Base-by-base conservation (phyloP, 2,113 vertebrate genomes). In the Cavia porcellus region DNA sequence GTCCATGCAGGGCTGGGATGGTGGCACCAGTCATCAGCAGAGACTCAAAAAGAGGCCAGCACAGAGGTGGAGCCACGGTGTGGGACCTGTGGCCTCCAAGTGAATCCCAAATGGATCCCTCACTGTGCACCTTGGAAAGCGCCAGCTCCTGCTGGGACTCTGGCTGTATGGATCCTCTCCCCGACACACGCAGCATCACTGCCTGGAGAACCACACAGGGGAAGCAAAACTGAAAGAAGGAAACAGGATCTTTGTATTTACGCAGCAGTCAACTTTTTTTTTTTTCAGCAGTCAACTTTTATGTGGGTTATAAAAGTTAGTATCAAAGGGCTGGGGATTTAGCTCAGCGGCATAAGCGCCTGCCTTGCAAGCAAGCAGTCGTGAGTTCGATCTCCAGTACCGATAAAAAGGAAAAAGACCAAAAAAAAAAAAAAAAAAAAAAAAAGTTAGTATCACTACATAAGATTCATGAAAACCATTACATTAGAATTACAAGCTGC, bases 1-100 rank as follows among this genome's bases (percentile, higher is more conserved):
- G 6, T 5, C 8, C 59, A 20, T 0, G 3, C 0, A 11, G 9
- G n/a, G n/a, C 68, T 38, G 35, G 19, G 17, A 72, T 72, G n/a
- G n/a, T 72, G 35, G 35, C n/a, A 72, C 7, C 68, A 72, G 68
- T 11, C 7, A 2, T 12, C 38, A 74, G 20, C 38, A 42, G 3
- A 75, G 72, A 75, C 38, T 22, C 72, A 25, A 22, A 74, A 22
- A 74, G 38, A 45, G n/a, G 70, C 3, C 2, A 11, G n/a, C n/a
- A 72, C 70, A 42, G n/a, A 74, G 35, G 35, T 38, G 35, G 22
- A 24, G 8, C 82, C 8, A 15, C 0, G 14, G 25, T 25, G 10
- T n/a, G 19, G 3, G 5, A 20, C 80, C 0, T 59, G 4, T 28
- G 12, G 38, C 38, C 0, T 62, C 28, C 6, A 22, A 19, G 3